Percentiles rank a stretch among this genome's conserved stretches.
Conservation (phyloP, 1,140 invertebrate species). For the Dendrolimus kikuchii region DNA sequence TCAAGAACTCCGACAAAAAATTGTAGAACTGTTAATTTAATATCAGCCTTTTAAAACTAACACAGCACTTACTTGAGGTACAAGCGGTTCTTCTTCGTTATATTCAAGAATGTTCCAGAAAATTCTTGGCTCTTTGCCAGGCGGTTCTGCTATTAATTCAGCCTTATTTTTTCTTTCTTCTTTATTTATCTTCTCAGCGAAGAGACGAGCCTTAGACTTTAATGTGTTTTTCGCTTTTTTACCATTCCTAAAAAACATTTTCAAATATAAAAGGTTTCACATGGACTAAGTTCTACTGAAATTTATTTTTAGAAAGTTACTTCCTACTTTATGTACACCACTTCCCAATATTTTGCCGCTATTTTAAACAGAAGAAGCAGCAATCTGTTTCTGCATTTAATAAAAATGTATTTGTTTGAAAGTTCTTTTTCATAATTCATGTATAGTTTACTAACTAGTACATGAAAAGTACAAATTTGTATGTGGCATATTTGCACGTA, state of each 20-base stretch:
- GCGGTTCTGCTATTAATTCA: constrained; percentile 89
- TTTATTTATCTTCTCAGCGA: constrained; percentile 99
- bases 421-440: background rate
- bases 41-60: background rate
- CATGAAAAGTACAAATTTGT: no score
- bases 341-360: no score
- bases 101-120: constrained; percentile 87
- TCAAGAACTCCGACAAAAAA: no score
- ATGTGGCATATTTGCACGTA: no score
- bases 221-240: constrained; percentile 94
- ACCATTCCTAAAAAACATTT: constrained; percentile 73
- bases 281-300: no score
- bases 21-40: background rate
- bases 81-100: constrained; percentile 51
- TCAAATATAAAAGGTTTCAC: background rate
- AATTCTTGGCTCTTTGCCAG: constrained; percentile 85
- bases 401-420: background rate
- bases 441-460: no score
- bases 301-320: no score
- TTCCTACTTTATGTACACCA: no score
- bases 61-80: constrained; percentile 34
- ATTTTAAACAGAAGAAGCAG: no score
- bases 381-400: no score
- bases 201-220: constrained; percentile 93
- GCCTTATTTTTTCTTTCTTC: constrained; percentile 97